A percentile compares a stretch with the other conserved stretches of the same genome.
These are phyloP conservation scores for Cairina moschata DNA, from an alignment of 2,113 vertebrate species.

Conservation along the genomic window DNA sequence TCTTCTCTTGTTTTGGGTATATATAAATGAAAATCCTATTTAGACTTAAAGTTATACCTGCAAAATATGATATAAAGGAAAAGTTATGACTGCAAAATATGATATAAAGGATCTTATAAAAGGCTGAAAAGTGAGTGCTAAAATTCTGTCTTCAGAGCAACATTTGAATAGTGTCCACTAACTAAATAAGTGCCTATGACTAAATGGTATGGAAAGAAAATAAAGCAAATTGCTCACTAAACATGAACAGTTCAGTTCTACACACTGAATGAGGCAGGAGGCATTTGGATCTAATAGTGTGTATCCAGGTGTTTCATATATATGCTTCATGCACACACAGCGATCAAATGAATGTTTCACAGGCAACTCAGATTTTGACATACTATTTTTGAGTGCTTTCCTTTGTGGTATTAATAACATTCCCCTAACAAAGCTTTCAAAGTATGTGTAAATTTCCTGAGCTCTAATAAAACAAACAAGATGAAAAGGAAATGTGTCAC, in stretches of 20 bases:
- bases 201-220: not conserved
- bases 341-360: not conserved
- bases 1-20: not conserved
- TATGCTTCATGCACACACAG: not conserved
- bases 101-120: not conserved
- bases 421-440: not conserved
- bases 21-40: not conserved
- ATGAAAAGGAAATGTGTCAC: not conserved
- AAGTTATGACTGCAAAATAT: not conserved
- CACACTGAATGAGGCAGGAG: not conserved
- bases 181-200: not conserved
- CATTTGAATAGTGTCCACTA: not conserved
- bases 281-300: not conserved
- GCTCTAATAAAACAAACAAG: not conserved
- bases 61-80: not conserved
- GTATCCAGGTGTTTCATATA: conserved; percentile 17
- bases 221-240: not conserved
- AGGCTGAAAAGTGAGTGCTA: not conserved
- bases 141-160: not conserved
- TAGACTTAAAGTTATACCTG: not conserved
- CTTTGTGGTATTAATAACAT: not conserved
- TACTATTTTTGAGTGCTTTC: not conserved
- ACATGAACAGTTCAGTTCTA: not conserved
- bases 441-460: not conserved
- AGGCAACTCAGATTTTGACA: not conserved